A percentile compares a stretch with the other conserved stretches of the same genome.
Conservation (phyloP, 2,797 vertebrate species). For the Geotria australis region DNA sequence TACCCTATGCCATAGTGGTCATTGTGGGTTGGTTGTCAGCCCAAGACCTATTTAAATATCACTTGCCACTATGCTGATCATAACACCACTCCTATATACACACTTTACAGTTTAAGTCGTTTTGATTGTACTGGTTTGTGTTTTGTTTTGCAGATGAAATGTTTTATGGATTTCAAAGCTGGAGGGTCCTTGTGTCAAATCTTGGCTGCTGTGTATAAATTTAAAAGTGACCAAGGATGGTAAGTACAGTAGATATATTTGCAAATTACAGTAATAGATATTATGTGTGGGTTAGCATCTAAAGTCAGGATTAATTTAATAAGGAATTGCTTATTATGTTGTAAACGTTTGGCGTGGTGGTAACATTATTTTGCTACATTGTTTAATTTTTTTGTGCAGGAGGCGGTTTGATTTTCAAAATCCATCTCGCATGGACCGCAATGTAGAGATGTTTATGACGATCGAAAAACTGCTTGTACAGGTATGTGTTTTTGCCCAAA, state of each 20-base stretch:
- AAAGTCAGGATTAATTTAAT: no score
- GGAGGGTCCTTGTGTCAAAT: constrained; percentile 79
- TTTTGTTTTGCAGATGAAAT: constrained; percentile 38
- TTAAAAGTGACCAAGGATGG: constrained; percentile 98
- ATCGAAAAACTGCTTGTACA: constrained; percentile 85
- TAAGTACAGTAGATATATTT: constrained; percentile 11
- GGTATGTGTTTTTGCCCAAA: constrained; percentile 12
- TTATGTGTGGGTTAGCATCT: background rate
- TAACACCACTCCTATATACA: no score
- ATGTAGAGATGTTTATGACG: constrained; percentile 97
- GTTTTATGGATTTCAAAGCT: constrained; percentile 89
- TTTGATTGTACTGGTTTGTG: no score
- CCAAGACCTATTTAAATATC: no score
- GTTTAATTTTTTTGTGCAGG: constrained; percentile 20
- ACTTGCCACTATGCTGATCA: no score
- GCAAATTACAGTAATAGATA: no score
- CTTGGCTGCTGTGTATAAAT: constrained; percentile 86
- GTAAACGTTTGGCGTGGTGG: background rate
- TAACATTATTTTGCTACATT: background rate
- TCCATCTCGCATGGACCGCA: constrained; percentile 85
- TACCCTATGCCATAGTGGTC: no score
- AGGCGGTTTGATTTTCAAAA: constrained; percentile 98
- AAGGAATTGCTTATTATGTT: no score
- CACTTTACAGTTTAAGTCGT: no score
- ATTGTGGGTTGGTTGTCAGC: no score